These are phyloP conservation scores for Corythaeola cristata DNA, from an alignment of 2,113 vertebrate species.

Conservation along the genomic window DNA sequence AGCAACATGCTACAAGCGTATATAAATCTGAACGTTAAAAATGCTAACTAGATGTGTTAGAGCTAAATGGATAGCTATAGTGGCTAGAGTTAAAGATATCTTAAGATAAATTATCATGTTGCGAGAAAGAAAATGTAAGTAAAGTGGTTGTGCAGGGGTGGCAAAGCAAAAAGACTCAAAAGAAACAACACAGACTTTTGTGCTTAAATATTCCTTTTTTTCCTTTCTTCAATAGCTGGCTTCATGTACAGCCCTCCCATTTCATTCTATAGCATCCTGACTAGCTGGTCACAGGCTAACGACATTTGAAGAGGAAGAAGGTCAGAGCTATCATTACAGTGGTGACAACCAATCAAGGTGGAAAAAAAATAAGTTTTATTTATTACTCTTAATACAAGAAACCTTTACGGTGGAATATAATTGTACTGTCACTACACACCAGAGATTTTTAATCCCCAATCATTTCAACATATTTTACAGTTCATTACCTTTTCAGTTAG, in stretches of 20 bases:
- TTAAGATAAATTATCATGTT: not conserved
- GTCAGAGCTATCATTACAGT: constrained; percentile 79
- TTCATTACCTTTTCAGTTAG: constrained; percentile 84
- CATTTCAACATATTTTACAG: constrained; percentile 85
- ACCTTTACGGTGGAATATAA: constrained; percentile 82
- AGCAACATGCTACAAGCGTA: not conserved
- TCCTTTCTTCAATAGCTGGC: not conserved
- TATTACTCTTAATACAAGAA: constrained; percentile 82
- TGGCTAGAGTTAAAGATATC: not conserved
- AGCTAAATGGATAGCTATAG: not conserved
- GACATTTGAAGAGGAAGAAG: constrained; percentile 77
- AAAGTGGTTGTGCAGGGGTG: not conserved
- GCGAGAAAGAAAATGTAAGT: not conserved
- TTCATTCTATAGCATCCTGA: constrained; percentile 42
- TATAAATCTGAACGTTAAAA: not conserved
- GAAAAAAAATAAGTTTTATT: constrained; percentile 81
- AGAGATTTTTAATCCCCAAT: constrained; percentile 87
- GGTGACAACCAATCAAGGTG: constrained; percentile 77
- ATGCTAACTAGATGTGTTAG: not conserved
- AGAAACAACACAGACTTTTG: not conserved
- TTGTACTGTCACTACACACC: constrained; percentile 83
- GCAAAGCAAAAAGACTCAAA: not conserved
- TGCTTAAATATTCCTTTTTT: not conserved
- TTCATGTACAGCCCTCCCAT: constrained; percentile 23
- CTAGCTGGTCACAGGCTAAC: constrained; percentile 73